A percentile compares a stretch with the other conserved stretches of the same genome.
Conservation (phyloP, 2,113 vertebrate genomes). For the Smithornis capensis region DNA sequence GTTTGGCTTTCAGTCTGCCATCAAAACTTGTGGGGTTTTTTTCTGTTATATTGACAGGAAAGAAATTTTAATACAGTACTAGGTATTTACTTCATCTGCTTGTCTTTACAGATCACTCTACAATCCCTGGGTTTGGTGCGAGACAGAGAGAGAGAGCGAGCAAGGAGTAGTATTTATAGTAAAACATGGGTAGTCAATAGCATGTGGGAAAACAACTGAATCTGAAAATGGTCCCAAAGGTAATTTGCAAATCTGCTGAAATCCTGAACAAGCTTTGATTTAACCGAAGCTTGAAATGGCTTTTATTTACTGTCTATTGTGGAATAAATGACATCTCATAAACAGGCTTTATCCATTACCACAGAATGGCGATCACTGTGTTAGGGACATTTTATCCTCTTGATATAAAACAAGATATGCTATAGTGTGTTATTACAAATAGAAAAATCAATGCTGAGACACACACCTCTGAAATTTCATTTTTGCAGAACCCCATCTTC, state of each 20-base stretch:
- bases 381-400: constrained; percentile 86
- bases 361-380: constrained; percentile 79
- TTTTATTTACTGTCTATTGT: constrained; percentile 97
- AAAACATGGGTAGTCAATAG: constrained; percentile 68
- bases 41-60: neutral
- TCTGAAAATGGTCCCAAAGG: constrained; percentile 83
- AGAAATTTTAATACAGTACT: constrained; percentile 36
- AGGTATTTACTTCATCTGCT: constrained; percentile 47
- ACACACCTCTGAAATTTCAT: constrained; percentile 86
- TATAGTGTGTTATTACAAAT: constrained; percentile 82
- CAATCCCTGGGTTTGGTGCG: constrained; percentile 21
- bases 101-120: constrained; percentile 67
- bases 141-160: neutral
- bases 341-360: constrained; percentile 89
- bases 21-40: neutral
- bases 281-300: constrained; percentile 91
- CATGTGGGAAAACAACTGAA: constrained; percentile 74
- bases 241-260: constrained; percentile 94
- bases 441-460: constrained; percentile 88
- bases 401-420: constrained; percentile 84
- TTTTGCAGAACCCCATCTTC: constrained; percentile 77
- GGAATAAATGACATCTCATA: constrained; percentile 90
- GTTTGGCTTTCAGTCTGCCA: neutral
- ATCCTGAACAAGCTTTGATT: constrained; percentile 93
- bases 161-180: constrained; percentile 58